A percentile compares a stretch with the other conserved stretches of the same genome.
These are phyloP conservation scores for Urocitellus parryii DNA, from an alignment of 2,113 vertebrate species.

Conservation along the genomic window DNA sequence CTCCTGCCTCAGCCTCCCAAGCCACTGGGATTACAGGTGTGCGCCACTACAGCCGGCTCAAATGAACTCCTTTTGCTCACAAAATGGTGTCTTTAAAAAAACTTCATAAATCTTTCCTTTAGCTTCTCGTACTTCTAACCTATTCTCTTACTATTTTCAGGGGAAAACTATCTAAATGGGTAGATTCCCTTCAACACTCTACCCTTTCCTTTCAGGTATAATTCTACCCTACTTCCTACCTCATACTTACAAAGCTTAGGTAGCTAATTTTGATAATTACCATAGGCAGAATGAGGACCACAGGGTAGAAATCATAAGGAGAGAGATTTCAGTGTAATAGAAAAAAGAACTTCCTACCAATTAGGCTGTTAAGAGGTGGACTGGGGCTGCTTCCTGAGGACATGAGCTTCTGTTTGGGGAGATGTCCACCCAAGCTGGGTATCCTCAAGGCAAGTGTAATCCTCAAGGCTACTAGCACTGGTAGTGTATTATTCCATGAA, in stretches of 20 bases:
- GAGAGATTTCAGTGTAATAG: neutral
- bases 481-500: neutral
- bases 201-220: neutral
- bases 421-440: neutral
- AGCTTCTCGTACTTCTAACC: neutral
- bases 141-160: neutral
- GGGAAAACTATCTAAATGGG: neutral
- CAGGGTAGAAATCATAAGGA: neutral
- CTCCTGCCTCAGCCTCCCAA: too few species aligned
- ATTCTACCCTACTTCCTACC: neutral
- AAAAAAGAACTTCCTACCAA: neutral
- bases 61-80: too few species aligned
- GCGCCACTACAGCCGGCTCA: too few species aligned
- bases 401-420: neutral
- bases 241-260: neutral
- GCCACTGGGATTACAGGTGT: too few species aligned
- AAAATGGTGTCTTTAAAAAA: too few species aligned
- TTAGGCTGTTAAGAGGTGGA: neutral
- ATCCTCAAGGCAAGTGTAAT: fast-evolving
- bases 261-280: constrained; percentile 12
- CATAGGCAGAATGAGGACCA: neutral
- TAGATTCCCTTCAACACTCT: neutral
- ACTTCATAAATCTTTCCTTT: too few species aligned
- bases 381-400: neutral
- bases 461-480: neutral